Conservation (phyloP, 2,113 vertebrate species). For the Proteles cristata region DNA sequence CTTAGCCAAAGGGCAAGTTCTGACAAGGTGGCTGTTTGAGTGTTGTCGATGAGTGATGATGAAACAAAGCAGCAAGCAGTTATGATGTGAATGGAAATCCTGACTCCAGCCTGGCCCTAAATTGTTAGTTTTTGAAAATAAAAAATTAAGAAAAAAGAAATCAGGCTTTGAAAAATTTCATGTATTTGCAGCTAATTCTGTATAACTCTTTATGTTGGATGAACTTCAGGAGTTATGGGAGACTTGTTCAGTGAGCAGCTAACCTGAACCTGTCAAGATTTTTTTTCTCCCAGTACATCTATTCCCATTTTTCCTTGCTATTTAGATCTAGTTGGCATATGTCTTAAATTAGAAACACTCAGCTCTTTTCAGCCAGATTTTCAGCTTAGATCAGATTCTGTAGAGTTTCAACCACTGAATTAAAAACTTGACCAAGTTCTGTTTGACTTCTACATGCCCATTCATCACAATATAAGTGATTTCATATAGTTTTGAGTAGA, state of each 20-base stretch:
- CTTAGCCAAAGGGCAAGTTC: constrained; percentile 45
- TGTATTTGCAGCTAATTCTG: neutral
- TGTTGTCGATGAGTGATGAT: neutral
- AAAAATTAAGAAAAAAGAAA: neutral
- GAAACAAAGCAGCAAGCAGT: neutral
- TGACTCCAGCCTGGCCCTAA: neutral
- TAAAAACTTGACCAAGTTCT: neutral
- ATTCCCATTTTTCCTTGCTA: constrained; percentile 7
- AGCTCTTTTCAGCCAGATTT: constrained; percentile 60
- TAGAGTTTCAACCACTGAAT: neutral
- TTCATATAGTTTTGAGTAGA: neutral
- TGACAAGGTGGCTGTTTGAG: constrained; percentile 41
- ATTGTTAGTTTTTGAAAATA: constrained; percentile 7
- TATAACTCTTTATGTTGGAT: neutral
- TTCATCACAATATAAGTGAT: constrained; percentile 5
- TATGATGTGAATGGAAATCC: neutral
- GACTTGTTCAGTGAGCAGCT: constrained; percentile 34
- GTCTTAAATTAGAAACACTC: constrained; percentile 61
- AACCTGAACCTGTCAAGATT: constrained; percentile 45
- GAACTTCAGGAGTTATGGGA: constrained; percentile 1
- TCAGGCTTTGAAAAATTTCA: constrained; percentile 3
- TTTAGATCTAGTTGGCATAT: constrained; percentile 50
- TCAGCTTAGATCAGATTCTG: constrained; percentile 18
- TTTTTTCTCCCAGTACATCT: neutral
- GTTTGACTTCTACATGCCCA: neutral